Evolutionary conservation across 2,888 invertebrate species (phyloP), one percentile per base, ranked within the genome.

Genomic region (Branchipolynoe longqiensis): DNA sequence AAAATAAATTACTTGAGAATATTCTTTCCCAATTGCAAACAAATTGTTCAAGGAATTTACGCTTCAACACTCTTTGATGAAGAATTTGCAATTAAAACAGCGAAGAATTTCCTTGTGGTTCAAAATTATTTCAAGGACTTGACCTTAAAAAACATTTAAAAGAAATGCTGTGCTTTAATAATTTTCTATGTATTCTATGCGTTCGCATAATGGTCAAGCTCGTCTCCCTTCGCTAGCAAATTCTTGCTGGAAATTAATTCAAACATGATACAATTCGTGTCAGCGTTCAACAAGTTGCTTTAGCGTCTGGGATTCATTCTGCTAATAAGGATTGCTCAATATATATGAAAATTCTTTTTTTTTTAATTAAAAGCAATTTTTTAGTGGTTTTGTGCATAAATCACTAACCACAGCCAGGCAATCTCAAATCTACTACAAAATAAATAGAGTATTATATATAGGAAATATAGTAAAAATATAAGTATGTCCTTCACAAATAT

Each of bases 401-500:
- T 33, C n/a, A 25, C 38, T 69, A 69, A 69, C 36, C 69, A 64
- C 64, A 33, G 4, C 33, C 6, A 33, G 64, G 38, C 69, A 69
- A 69, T 69, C 69, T 69, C 69, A 69, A 36, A 36, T 69, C 69
- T 69, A 69, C 69, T 69, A 69, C 62, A 69, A 69, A 69, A 69
- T 69, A 69, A 69, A 69, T 69, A 69, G 36, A 69, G 69, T n/a
- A 31, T 69, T 69, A 38, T 69, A 69, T 38, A 36, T 69, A 38
- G 38, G 69, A 69, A 69, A 69, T 69, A 69, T 69, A 36, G 69
- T 69, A 69, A 69, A 69, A 69, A 69, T 69, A 69, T 69, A 69
- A 69, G 33, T 12, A 69, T 69, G 38, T 69, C 22, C 38, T 69
- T 38, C 69, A 69, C 69, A 69, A 69, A 69, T 69, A 69, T 69